These are phyloP conservation scores for Choloepus didactylus DNA, from an alignment of 2,797 vertebrate genomes.

Conservation along the genomic window DNA sequence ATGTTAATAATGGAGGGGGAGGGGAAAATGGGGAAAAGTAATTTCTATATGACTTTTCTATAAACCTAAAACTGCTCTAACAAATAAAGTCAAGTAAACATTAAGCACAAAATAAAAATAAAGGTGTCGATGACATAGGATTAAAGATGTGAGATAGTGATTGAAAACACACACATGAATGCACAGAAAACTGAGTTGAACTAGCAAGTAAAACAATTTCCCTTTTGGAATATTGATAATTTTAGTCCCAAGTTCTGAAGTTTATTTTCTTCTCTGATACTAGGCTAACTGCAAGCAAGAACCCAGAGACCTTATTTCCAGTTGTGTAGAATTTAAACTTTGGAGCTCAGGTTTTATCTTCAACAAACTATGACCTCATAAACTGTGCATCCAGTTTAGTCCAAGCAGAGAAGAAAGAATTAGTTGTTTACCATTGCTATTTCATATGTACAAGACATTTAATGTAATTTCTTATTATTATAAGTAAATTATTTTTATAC, in stretches of 20 bases:
- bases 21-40: too few relatives aligned
- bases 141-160: not conserved
- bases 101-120: not conserved
- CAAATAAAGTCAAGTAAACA: not conserved
- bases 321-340: not conserved
- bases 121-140: not conserved
- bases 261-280: not conserved
- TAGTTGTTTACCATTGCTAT: not conserved
- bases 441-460: not conserved
- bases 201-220: not conserved
- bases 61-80: too few relatives aligned
- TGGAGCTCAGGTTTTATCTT: not conserved
- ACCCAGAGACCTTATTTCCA: not conserved
- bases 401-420: not conserved
- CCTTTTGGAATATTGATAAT: not conserved
- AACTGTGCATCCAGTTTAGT: not conserved
- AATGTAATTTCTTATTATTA: not conserved
- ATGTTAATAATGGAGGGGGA: too few relatives aligned
- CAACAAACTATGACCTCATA: not conserved
- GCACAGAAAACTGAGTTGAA: not conserved
- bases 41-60: too few relatives aligned
- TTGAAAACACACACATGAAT: not conserved
- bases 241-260: not conserved
- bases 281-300: not conserved
- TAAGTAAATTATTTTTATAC: not conserved